Conservation (phyloP, 2,797 vertebrate genomes). For the Pampus argenteus region DNA sequence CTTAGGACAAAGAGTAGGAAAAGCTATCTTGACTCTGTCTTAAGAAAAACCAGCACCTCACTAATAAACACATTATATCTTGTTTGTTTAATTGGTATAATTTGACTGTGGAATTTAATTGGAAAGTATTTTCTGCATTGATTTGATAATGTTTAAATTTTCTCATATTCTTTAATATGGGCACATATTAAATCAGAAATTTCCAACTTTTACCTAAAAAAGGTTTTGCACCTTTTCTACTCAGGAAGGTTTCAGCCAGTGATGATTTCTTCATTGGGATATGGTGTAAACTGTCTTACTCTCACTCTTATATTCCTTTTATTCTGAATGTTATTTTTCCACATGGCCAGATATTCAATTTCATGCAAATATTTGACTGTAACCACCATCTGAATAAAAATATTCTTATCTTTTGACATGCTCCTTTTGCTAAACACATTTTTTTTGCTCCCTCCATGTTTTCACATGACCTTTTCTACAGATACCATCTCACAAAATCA, state of each 20-base stretch:
- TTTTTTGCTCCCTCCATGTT: constrained; percentile 16
- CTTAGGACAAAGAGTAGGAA: too few relatives aligned
- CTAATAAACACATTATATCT: too few relatives aligned
- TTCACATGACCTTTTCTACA: constrained; percentile 44
- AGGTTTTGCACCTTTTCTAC: background rate
- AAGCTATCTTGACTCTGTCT: too few relatives aligned
- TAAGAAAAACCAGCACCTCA: too few relatives aligned
- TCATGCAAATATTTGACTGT: constrained; percentile 54
- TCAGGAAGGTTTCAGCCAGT: constrained; percentile 35
- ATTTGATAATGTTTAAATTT: background rate
- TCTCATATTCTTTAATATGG: background rate
- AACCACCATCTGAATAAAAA: constrained; percentile 37
- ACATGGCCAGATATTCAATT: constrained; percentile 54
- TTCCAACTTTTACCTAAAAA: background rate
- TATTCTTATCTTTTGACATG: constrained; percentile 59
- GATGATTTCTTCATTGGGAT: constrained; percentile 17
- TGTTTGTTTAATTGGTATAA: too few relatives aligned
- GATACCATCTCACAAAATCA: constrained; percentile 69
- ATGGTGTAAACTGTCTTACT: constrained; percentile 13
- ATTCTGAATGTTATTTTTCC: constrained; percentile 40
- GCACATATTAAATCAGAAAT: constrained; percentile 18
- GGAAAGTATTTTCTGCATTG: background rate
- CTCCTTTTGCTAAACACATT: constrained; percentile 52
- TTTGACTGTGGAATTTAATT: background rate
- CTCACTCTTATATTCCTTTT: constrained; percentile 19